Percentiles rank a stretch among this genome's conserved stretches.
These are phyloP conservation scores for Ptilodon capucinus DNA, from an alignment of 2,888 invertebrate genomes.

Conservation along the genomic window DNA sequence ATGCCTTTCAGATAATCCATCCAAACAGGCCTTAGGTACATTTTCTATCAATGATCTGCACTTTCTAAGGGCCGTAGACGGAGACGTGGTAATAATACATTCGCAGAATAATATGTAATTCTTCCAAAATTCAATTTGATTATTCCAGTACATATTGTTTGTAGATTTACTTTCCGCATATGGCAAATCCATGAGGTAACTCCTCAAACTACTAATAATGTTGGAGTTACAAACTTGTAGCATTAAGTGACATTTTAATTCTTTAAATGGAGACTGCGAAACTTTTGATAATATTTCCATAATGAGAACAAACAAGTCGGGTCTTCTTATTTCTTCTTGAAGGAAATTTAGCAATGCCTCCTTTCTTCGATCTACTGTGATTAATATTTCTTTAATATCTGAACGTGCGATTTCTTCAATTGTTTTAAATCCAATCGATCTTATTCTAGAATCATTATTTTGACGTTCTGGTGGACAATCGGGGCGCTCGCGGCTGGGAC, in stretches of 20 bases:
- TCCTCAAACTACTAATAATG: conserved; percentile 50
- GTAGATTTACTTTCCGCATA: conserved; percentile 31
- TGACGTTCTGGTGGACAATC: not conserved
- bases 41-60: conserved; percentile 60
- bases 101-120: conserved; percentile 58
- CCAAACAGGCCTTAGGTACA: conserved; percentile 49
- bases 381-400: conserved; percentile 55
- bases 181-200: conserved; percentile 62
- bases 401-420: conserved; percentile 54
- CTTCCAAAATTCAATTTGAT: conserved; percentile 60
- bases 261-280: conserved; percentile 55
- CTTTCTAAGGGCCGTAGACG: conserved; percentile 54
- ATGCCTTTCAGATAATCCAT: conserved; percentile 46
- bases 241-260: conserved; percentile 54
- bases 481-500: not conserved
- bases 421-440: conserved; percentile 39
- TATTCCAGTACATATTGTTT: conserved; percentile 56
- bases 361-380: conserved; percentile 51
- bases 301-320: conserved; percentile 60
- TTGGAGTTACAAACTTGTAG: conserved; percentile 59
- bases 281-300: conserved; percentile 65
- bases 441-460: not conserved
- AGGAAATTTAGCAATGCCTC: conserved; percentile 54
- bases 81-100: conserved; percentile 57
- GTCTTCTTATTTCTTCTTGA: conserved; percentile 43